Base-by-base conservation (phyloP, 2,797 vertebrate species). In the Channa striata region DNA sequence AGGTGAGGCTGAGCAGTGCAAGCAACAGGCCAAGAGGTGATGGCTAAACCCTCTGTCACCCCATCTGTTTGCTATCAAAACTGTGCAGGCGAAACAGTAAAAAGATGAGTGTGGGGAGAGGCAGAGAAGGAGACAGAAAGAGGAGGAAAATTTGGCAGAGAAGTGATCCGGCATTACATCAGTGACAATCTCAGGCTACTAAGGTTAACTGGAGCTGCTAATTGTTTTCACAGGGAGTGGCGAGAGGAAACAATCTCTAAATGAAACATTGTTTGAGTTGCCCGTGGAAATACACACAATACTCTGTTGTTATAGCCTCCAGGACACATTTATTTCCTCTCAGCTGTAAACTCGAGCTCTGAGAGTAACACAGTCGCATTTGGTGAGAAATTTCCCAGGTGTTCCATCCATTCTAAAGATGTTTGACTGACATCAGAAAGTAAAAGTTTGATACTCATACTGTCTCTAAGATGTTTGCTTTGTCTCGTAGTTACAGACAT, bases 211-310 rank as follows among this genome's bases (percentile, higher is more conserved):
- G 50, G 82, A 89, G 81, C 80, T 67, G 81, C 74, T 88, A 89
- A 92, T 85, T 87, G 84, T 91, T 93, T 87, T 90, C 85, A 84
- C 89, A 92, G 91, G 81, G 82, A 89, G 74, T 21, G 25, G 62
- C 23, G 58, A 68, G 58, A 68, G 77, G 80, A 87, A 89, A 89
- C 85, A 83, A 59, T 84, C 84, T 83, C 74, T 56, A 60, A 81
- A 84, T 66, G 64, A 77, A 78, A 68, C 34, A 43, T 56, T 74
- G 68, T 77, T 84, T 52, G 11, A 89, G 62, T 69, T 40, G 48
- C 48, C 54, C 2, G 21, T 69, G 71, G 68, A 87, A 81, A 84
- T 74, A 78, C 59, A 58, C 56, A 69, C 3, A 63, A 8, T 52
- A 47, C n/a, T 21, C 50, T 63, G 62, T 58, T 75, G 59, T 69